These are phyloP conservation scores for Helobdella robusta DNA, from an alignment of 2,888 invertebrate species.

Conservation along the genomic window DNA sequence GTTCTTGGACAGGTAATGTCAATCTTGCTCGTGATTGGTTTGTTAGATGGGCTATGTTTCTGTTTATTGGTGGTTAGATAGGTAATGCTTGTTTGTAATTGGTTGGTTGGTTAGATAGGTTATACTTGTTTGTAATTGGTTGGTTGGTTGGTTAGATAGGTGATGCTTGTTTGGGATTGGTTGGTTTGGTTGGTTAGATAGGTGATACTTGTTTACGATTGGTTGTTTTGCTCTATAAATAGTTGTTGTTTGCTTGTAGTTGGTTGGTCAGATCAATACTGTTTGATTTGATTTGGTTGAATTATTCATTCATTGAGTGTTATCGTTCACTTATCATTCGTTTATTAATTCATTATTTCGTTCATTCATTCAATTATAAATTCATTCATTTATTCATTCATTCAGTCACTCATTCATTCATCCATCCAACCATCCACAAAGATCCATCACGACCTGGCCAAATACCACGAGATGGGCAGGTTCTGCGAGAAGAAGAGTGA, in stretches of 20 bases:
- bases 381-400: no score
- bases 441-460: slow-evolving; percentile 55
- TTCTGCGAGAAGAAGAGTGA: slow-evolving; percentile 48
- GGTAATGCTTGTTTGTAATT: not conserved
- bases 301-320: no score
- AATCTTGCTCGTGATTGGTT: no score
- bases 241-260: no score
- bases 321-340: no score
- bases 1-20: slow-evolving; percentile 52
- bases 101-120: not conserved
- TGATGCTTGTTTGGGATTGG: no score
- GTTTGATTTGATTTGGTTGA: not conserved
- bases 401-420: no score
- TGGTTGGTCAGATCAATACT: no score
- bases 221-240: not conserved
- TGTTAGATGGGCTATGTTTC: no score
- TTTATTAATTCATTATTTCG: no score
- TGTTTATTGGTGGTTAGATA: not conserved
- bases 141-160: not conserved
- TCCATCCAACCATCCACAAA: slow-evolving; percentile 31
- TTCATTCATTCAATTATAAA: no score
- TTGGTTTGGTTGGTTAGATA: not conserved
- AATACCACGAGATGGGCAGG: slow-evolving; percentile 55
- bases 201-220: not conserved
- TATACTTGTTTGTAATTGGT: not conserved